Conservation (phyloP, 2,888 invertebrate species). For the Rhopalosiphum nymphaeae region DNA sequence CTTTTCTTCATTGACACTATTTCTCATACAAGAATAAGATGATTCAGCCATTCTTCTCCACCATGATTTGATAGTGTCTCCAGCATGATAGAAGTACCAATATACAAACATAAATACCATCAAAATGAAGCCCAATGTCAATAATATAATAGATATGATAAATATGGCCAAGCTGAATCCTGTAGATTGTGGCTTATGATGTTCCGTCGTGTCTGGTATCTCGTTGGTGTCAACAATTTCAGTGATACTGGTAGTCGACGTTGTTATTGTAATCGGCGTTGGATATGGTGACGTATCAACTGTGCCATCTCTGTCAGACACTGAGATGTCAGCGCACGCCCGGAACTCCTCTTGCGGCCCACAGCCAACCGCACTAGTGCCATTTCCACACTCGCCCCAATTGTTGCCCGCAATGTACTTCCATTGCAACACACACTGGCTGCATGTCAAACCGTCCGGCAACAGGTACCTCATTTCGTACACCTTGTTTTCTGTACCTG, state of each 20-base stretch:
- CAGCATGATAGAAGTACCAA: slow-evolving; percentile 81
- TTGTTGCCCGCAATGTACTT: slow-evolving; percentile 85
- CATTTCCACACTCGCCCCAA: slow-evolving; percentile 83
- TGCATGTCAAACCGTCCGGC: slow-evolving; percentile 78
- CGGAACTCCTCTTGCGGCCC: slow-evolving; percentile 91
- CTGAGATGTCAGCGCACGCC: slow-evolving; percentile 85
- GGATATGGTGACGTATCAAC: slow-evolving; percentile 68
- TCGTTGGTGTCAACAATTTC: slow-evolving; percentile 56
- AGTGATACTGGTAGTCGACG: slow-evolving; percentile 71
- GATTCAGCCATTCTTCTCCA: slow-evolving; percentile 62
- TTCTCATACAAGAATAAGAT: slow-evolving; percentile 29
- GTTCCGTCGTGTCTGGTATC: slow-evolving; percentile 69
- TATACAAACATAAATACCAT: slow-evolving; percentile 75
- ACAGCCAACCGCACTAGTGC: slow-evolving; percentile 85
- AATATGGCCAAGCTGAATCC: slow-evolving; percentile 67
- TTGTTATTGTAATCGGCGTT: slow-evolving; percentile 60
- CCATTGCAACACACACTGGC: slow-evolving; percentile 90
- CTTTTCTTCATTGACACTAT: slow-evolving; percentile 8
- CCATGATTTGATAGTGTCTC: slow-evolving; percentile 76
- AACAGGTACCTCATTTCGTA: slow-evolving; percentile 82
- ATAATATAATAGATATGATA: slow-evolving; percentile 69
- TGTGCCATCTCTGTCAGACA: slow-evolving; percentile 74
- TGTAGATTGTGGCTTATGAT: slow-evolving; percentile 26
- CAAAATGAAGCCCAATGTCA: slow-evolving; percentile 69
- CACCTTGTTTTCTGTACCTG: slow-evolving; percentile 82